Evolutionary conservation across 1,140 invertebrate species (phyloP), one percentile per base, ranked within the genome.

Genomic region (Capitella teleta): DNA sequence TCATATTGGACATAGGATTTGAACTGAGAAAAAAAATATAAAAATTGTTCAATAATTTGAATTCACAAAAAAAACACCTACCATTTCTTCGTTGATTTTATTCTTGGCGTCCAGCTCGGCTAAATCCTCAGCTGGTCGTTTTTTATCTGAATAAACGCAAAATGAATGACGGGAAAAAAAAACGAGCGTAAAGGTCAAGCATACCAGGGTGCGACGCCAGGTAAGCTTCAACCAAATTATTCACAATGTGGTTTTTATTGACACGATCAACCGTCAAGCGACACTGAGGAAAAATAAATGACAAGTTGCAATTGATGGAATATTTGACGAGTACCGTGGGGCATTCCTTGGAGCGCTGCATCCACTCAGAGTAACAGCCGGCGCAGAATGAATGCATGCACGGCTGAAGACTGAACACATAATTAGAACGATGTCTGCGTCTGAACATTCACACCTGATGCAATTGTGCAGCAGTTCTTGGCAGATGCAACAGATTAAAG

Each of bases 331-430:
- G 62, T 56, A 68, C 66, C 10, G 67, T 61, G 8, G 68, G 68
- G 53, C 68, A 70, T 53, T 66, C 59, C 28, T 63, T 49, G 12
- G 68, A 70, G 34, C 51, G 57, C 14, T 54, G 47, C 68, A 70
- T 70, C 66, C 67, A 70, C 5, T 66, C 65, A 18, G 65, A 68
- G 50, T 67, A 70, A 53, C 68, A 70, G 4, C 67, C 68, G 21
- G 63, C 53, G 57, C 66, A 70, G 54, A 63, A 69, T 2, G 66
- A 64, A 54, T 69, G 68, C 58, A 70, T 60, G 48, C 68, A 70
- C 2, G 68, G 68, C 55, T 70, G 68, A 23, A 70, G 51, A 49
- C 68, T 70, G 55, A 16, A 56, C 49, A 19, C 25, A 51, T 26
- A 40, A 24, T 16, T 3, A 14, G 38, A n/a, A 8, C 19, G 25